Evolutionary conservation across 1,140 invertebrate species (phyloP).

Genomic region (Copidosoma floridanum): DNA sequence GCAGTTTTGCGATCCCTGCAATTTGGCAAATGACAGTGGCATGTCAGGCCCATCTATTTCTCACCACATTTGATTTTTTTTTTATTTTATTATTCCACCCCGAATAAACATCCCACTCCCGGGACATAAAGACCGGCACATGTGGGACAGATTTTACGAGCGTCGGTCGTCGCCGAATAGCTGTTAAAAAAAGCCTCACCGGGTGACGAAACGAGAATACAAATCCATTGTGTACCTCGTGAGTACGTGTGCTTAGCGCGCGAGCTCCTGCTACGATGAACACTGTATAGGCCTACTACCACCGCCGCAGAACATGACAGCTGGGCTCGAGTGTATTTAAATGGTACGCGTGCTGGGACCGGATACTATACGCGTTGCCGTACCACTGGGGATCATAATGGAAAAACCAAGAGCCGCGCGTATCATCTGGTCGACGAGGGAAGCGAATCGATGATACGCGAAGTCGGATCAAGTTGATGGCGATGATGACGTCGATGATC

Average conservation of each 20-base stretch:
- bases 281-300: slow-evolving; percentile 2
- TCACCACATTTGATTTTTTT: background rate
- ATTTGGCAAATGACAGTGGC: no score
- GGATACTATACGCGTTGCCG: no score
- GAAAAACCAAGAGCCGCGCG: no score
- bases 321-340: slow-evolving; percentile 29
- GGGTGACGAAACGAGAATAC: slow-evolving; percentile 12
- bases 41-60: background rate
- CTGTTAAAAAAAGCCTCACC: slow-evolving; percentile 24
- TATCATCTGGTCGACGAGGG: background rate
- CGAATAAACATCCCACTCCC: slow-evolving; percentile 24
- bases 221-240: no score
- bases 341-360: background rate
- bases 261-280: background rate
- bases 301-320: slow-evolving; percentile 16
- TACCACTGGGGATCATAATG: no score
- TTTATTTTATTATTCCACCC: background rate
- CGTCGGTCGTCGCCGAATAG: slow-evolving; percentile 4
- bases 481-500: no score
- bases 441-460: no score
- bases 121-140: no score
- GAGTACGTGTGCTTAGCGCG: background rate
- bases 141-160: slow-evolving; percentile 28
- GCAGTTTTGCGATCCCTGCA: no score
- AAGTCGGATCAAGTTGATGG: no score